Evolutionary conservation across 2,888 invertebrate species (phyloP).

Genomic region (Gibbula magus): DNA sequence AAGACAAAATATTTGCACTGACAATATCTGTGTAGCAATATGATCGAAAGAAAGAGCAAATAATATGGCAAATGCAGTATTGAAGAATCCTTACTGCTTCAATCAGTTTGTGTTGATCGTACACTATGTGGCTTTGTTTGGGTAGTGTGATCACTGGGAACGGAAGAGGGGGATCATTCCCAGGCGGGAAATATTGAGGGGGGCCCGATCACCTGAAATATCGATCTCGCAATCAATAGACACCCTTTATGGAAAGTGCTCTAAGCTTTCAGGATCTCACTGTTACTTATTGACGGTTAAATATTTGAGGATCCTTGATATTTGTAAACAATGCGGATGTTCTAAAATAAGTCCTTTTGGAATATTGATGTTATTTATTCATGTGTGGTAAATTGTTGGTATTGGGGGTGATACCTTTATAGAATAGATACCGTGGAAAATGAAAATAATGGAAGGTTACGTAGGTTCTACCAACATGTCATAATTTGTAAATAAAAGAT

Average conservation of each 20-base stretch:
- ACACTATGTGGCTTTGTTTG: background rate
- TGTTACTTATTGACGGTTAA: too few species aligned
- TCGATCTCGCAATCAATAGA: background rate
- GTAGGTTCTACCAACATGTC: too few species aligned
- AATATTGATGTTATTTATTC: too few species aligned
- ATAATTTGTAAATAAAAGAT: too few species aligned
- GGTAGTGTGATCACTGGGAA: background rate
- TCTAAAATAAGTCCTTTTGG: too few species aligned
- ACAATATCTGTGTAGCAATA: slow-evolving; percentile 8
- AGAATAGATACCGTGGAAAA: too few species aligned
- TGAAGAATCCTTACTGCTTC: background rate
- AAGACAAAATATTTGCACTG: slow-evolving; percentile 13
- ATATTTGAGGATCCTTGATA: too few species aligned
- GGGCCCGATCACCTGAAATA: slow-evolving; percentile 3
- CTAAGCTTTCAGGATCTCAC: too few species aligned
- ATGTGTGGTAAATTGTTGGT: too few species aligned
- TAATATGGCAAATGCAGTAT: background rate
- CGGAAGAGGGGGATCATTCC: background rate
- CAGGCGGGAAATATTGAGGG: background rate
- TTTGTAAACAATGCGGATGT: too few species aligned
- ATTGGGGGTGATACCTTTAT: too few species aligned
- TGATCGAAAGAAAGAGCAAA: slow-evolving; percentile 2
- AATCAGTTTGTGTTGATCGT: background rate
- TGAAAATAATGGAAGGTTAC: too few species aligned
- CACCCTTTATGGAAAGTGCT: background rate